Conservation (phyloP, 2,113 vertebrate genomes). For the Bubalus kerabau region DNA sequence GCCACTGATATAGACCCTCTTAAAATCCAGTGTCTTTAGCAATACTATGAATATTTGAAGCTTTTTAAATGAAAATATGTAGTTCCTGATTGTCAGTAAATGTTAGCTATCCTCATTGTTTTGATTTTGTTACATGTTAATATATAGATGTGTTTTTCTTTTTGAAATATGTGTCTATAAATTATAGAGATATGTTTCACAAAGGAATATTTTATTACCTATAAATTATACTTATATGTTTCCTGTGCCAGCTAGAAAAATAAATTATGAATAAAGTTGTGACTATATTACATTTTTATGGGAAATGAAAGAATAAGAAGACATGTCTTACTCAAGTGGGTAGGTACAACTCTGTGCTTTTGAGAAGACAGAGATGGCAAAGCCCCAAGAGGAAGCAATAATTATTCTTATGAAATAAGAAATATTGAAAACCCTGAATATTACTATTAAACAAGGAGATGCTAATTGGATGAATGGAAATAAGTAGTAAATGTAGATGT, state of each 20-base stretch:
- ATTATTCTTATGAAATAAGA: not conserved
- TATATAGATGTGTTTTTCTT: not conserved
- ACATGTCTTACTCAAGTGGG: not conserved
- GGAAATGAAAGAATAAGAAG: not conserved
- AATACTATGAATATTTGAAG: not conserved
- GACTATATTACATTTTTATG: not conserved
- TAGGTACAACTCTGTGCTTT: not conserved
- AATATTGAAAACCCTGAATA: not conserved
- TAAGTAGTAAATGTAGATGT: not conserved
- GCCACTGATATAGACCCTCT: not conserved
- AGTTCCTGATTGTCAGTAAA: not conserved
- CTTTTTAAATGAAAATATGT: not conserved
- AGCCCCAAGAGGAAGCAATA: not conserved
- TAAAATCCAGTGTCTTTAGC: not conserved
- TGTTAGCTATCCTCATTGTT: not conserved
- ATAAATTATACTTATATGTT: not conserved
- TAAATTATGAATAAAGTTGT: not conserved
- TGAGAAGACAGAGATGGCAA: not conserved
- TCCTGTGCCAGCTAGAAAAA: not conserved
- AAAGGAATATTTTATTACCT: not conserved
- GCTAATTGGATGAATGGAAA: not conserved
- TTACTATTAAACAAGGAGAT: not conserved
- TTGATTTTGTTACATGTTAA: not conserved
- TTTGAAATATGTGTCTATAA: not conserved
- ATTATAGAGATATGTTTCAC: not conserved